Percentiles rank a stretch among this genome's conserved stretches.
phyloP scores from a whole-genome alignment of 2,888 invertebrate species.

The Leptura quadrifasciata region DNA sequence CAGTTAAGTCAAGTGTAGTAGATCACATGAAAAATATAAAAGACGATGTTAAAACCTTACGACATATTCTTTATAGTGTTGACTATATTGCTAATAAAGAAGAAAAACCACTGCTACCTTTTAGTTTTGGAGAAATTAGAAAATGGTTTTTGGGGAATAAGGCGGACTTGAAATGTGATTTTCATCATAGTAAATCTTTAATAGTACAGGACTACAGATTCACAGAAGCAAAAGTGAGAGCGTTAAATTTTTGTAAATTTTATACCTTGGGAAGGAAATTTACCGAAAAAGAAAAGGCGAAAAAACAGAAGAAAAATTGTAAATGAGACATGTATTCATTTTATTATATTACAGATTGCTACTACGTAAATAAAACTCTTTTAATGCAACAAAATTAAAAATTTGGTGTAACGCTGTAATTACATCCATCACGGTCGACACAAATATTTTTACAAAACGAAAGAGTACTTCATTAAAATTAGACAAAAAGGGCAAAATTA shows the following conservation, averaged over 20 bases:
- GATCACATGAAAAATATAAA: conserved; percentile 28
- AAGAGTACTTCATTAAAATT: too few species aligned
- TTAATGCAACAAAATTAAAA: too few species aligned
- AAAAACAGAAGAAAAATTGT: conserved; percentile 12
- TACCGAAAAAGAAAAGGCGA: conserved; percentile 2
- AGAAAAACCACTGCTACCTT: conserved; percentile 3
- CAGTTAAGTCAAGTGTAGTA: conserved; percentile 10
- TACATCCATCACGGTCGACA: too few species aligned
- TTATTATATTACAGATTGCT: too few species aligned
- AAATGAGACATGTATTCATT: not conserved
- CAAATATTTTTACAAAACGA: too few species aligned
- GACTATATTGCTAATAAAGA: conserved; percentile 14
- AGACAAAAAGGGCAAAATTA: too few species aligned
- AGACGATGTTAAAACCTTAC: conserved; percentile 24
- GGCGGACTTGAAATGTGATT: not conserved
- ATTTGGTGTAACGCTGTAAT: too few species aligned
- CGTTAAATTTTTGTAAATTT: conserved; percentile 39
- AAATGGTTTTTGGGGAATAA: conserved; percentile 16
- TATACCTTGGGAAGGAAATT: conserved; percentile 14
- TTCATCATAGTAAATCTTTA: not conserved
- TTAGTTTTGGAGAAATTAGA: conserved; percentile 21
- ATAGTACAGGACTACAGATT: not conserved
- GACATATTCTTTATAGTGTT: conserved; percentile 16
- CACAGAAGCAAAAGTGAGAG: conserved; percentile 38
- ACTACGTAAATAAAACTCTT: too few species aligned